These are phyloP conservation scores for Axinella damicornis DNA, from an alignment of 37 sponge, comb jelly and placozoan species.

Conservation along the genomic window DNA sequence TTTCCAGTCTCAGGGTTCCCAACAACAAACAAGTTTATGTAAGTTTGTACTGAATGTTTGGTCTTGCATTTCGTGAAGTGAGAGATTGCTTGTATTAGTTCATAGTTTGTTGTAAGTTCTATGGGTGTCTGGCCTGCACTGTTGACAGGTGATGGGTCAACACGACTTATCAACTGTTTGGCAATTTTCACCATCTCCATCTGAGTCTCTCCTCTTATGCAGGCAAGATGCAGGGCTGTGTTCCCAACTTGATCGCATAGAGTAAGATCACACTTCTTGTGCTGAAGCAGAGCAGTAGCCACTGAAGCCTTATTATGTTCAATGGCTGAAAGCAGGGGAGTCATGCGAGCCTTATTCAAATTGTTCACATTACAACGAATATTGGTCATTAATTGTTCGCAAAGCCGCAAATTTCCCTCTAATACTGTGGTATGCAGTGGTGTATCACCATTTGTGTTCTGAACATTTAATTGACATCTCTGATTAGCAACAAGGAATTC, in stretches of 20 bases:
- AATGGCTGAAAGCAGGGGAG: too few species aligned
- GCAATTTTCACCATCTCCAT: too few species aligned
- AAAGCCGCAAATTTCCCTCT: too few species aligned
- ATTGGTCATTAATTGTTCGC: too few species aligned
- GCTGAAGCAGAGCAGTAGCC: not conserved
- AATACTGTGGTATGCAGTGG: too few species aligned
- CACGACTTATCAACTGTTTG: not conserved
- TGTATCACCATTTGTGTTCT: too few species aligned
- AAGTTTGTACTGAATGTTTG: not conserved
- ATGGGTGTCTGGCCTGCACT: conserved; percentile 12
- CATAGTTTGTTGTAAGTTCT: conserved; percentile 8
- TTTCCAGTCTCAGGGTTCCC: conserved; percentile 42
- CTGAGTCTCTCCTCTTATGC: not conserved
- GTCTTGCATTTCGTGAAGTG: not conserved
- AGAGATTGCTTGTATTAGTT: not conserved
- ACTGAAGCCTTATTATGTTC: not conserved
- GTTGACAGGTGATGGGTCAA: not conserved
- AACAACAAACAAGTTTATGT: conserved; percentile 6
- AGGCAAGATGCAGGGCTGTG: conserved; percentile 9
- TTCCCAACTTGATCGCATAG: not conserved
- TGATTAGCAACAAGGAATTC: too few species aligned
- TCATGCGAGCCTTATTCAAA: too few species aligned
- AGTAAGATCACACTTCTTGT: not conserved
- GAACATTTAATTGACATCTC: too few species aligned
- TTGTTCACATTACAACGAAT: too few species aligned